Conservation (phyloP, 2,797 vertebrate species). For the Novumbra hubbsi region DNA sequence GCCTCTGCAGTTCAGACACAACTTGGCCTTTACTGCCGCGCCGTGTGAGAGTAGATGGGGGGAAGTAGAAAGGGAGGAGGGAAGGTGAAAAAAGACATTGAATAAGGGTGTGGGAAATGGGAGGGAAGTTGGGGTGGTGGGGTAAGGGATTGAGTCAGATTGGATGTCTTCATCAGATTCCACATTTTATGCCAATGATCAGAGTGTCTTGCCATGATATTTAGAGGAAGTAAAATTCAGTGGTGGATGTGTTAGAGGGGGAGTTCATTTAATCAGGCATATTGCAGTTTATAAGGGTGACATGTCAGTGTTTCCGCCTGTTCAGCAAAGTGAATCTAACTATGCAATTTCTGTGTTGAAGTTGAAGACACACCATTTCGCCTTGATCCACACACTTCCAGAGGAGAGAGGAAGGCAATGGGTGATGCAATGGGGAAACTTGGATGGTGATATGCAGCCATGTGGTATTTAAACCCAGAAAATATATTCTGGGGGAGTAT, state of each 20-base stretch:
- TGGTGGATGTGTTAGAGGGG: background rate
- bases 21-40: background rate
- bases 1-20: background rate
- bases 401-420: background rate
- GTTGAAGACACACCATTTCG: too few species aligned
- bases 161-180: background rate
- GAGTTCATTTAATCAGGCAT: background rate
- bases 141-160: background rate
- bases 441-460: background rate
- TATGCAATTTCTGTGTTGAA: too few species aligned
- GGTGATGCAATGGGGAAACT: background rate
- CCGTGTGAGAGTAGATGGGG: background rate
- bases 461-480: conserved; percentile 22
- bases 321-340: too few species aligned
- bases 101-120: background rate
- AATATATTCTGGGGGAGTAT: background rate
- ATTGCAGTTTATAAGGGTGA: background rate
- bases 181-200: background rate
- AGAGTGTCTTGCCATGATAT: background rate
- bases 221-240: background rate
- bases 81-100: background rate
- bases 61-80: background rate
- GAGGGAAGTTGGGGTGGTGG: background rate
- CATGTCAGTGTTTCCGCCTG: background rate
- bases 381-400: background rate